These are phyloP conservation scores for Holothuria scabra DNA, from an alignment of 53 echinoderm and acorn worm genomes.

Conservation along the genomic window DNA sequence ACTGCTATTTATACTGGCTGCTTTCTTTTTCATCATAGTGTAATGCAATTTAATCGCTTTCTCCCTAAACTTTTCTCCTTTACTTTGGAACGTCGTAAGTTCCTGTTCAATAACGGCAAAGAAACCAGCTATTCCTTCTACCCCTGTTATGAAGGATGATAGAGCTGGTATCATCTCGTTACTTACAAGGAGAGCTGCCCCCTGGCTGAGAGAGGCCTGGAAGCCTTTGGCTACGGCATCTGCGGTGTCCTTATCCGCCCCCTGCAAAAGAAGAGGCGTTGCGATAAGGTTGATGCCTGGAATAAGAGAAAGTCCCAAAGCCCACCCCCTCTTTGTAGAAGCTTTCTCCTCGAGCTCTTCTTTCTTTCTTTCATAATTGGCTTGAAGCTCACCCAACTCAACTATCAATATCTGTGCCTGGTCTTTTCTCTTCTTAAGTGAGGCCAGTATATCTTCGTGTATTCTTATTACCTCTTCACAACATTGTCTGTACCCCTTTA, in stretches of 20 bases:
- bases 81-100: not conserved
- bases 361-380: not conserved
- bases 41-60: not conserved
- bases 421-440: conserved; percentile 40
- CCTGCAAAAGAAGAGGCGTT: not conserved
- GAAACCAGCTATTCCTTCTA: conserved; percentile 28
- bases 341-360: not conserved
- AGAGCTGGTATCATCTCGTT: conserved; percentile 35
- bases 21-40: conserved; percentile 13
- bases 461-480: conserved; percentile 20
- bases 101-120: conserved; percentile 27
- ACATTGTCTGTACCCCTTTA: conserved; percentile 34
- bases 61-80: not conserved
- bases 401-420: conserved; percentile 21
- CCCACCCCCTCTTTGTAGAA: not conserved
- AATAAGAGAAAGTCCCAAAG: conserved; percentile 14
- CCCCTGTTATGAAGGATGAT: conserved; percentile 12
- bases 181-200: not conserved
- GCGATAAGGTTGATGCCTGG: conserved; percentile 25
- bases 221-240: not conserved
- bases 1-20: not conserved
- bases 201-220: not conserved
- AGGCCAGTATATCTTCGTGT: conserved; percentile 36
- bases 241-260: not conserved
- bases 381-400: conserved; percentile 1